Evolutionary conservation across 2,113 vertebrate species (phyloP).

Genomic region (Gavia stellata): DNA sequence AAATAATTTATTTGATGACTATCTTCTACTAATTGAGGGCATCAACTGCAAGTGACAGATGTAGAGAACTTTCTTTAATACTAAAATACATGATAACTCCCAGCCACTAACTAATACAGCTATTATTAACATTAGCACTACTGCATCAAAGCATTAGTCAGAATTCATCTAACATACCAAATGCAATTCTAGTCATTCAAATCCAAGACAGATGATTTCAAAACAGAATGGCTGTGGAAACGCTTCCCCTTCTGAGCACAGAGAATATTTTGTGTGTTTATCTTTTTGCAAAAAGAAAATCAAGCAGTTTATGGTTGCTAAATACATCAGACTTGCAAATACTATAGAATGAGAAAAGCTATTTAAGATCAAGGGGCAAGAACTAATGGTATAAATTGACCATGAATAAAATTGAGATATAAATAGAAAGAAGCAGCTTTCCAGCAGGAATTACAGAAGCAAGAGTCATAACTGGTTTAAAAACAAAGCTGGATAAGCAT

Average conservation of each 20-base stretch:
- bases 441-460: not conserved
- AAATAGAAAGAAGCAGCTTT: not conserved
- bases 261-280: not conserved
- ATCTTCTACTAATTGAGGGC: not conserved
- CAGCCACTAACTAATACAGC: not conserved
- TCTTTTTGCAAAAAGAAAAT: not conserved
- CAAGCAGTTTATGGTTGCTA: not conserved
- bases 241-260: not conserved
- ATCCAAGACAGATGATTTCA: not conserved
- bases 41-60: not conserved
- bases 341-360: not conserved
- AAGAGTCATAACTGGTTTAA: not conserved
- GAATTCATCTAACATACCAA: not conserved
- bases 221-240: not conserved
- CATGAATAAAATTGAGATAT: not conserved
- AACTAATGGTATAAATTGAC: not conserved
- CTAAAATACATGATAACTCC: not conserved
- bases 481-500: not conserved
- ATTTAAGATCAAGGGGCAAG: not conserved
- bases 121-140: not conserved
- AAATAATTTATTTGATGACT: not conserved
- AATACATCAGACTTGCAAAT: not conserved
- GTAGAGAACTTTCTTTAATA: not conserved
- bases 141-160: not conserved
- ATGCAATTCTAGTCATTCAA: not conserved